Percentiles rank a stretch among this genome's conserved stretches.
These are phyloP conservation scores for Eristalis arbustorum DNA, from an alignment of 2,888 invertebrate species.

Conservation along the genomic window DNA sequence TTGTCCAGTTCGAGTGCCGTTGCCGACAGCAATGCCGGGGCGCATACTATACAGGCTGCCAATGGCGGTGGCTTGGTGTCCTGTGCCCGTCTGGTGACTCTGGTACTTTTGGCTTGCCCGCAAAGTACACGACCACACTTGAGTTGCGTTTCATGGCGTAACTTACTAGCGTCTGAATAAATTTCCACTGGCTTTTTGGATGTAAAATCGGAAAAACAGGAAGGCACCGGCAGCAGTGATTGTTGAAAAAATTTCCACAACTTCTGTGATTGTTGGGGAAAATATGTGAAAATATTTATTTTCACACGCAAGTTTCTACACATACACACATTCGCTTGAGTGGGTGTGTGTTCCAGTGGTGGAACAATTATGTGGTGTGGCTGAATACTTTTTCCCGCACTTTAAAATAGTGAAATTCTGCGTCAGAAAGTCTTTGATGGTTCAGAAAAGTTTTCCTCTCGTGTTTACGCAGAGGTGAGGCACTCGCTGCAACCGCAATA, in stretches of 20 bases:
- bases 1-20: conserved; percentile 20
- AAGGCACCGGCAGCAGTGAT: background rate
- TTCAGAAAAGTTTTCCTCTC: background rate
- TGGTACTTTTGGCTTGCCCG: conserved; percentile 2
- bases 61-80: background rate
- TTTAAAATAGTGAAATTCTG: background rate
- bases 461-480: background rate
- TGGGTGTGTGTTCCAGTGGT: background rate
- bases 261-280: background rate
- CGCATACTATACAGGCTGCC: background rate
- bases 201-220: conserved; percentile 8
- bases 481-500: background rate
- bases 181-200: conserved; percentile 19
- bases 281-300: conserved; percentile 29
- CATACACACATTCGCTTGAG: background rate
- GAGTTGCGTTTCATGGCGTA: conserved; percentile 22
- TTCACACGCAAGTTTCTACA: background rate
- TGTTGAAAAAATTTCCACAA: conserved; percentile 29
- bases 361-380: conserved; percentile 7
- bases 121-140: conserved; percentile 8
- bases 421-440: background rate
- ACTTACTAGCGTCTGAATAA: conserved; percentile 48
- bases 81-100: background rate
- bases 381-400: background rate
- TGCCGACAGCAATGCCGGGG: background rate